Evolutionary conservation across 2,113 vertebrate species (phyloP), one percentile per base, ranked within the genome.

Genomic region (Damaliscus lunatus): DNA sequence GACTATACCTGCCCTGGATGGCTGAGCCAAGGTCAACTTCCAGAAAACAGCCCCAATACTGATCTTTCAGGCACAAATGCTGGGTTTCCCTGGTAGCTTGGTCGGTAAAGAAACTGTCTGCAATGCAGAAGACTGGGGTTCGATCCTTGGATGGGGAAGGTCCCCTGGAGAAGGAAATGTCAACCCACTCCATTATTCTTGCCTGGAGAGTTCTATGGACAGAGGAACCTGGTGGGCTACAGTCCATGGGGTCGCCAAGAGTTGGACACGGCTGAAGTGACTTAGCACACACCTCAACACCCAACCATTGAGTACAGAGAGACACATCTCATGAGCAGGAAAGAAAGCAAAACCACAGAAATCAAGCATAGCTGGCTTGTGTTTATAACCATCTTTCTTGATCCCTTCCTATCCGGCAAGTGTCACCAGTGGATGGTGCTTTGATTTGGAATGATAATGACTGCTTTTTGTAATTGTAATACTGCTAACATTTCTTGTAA

Each of bases 401-500:
- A 90, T 74, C 23, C 53, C 81, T 87, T 57, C 7, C 14, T 53
- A 7, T 33, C 57, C 80, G 31, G 55, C 55, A 95, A 33, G 74
- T 7, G 31, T 36, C 57, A 36, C 19, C 27, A 29, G 17, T 1
- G 0, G 19, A 36, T 27, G 13, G 27, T 36, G 53, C 36, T 95
- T 88, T 88, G 40, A 94, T 59, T 88, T 50, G 31, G 43, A 67
- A 91, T 55, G 59, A 59, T 84, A 50, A 67, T n/a, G 78, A 50
- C 31, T 86, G 48, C 40, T 40, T 94, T 90, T 53, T 60, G 17
- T 60, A 88, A 71, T 1, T 92, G 13, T 50, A 53, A 14, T 46
- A n/a, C 31, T 91, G 83, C 60, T 19, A 93, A 67, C 15, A n/a
- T 27, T 50, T 88, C 82, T 91, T 86, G 40, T 64, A 78, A 86